Conservation (phyloP, 2,113 vertebrate genomes). For the Mormyrus iriodes region DNA sequence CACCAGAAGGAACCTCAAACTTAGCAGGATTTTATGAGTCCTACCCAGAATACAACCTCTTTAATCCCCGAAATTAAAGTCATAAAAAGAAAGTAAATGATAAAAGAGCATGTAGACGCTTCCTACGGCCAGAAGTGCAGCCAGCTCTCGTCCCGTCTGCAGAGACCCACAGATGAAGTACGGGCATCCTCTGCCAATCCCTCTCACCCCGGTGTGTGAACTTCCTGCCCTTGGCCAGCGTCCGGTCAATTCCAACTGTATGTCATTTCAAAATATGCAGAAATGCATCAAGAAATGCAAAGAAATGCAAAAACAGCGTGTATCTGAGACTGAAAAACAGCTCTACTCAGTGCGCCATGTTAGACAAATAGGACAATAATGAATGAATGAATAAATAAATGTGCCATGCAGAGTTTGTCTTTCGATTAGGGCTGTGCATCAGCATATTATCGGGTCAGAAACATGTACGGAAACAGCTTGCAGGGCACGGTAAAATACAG, state of each 20-base stretch:
- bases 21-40: background rate
- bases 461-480: background rate
- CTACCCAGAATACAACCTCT: background rate
- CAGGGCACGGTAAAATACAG: background rate
- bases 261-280: background rate
- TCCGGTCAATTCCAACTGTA: background rate
- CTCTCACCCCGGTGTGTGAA: background rate
- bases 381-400: background rate
- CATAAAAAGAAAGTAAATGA: background rate
- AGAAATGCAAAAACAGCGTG: too few relatives aligned
- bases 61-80: background rate
- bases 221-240: background rate
- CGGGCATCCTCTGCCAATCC: background rate
- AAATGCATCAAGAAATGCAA: background rate
- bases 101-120: background rate
- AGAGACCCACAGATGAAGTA: background rate
- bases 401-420: background rate
- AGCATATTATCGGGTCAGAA: background rate
- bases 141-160: background rate
- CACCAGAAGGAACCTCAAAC: background rate
- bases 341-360: too few relatives aligned
- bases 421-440: background rate
- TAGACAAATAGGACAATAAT: background rate
- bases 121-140: background rate
- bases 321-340: too few relatives aligned